Evolutionary conservation across 2,888 invertebrate species (phyloP), one percentile per base, ranked within the genome.

Genomic region (Thereva unica): DNA sequence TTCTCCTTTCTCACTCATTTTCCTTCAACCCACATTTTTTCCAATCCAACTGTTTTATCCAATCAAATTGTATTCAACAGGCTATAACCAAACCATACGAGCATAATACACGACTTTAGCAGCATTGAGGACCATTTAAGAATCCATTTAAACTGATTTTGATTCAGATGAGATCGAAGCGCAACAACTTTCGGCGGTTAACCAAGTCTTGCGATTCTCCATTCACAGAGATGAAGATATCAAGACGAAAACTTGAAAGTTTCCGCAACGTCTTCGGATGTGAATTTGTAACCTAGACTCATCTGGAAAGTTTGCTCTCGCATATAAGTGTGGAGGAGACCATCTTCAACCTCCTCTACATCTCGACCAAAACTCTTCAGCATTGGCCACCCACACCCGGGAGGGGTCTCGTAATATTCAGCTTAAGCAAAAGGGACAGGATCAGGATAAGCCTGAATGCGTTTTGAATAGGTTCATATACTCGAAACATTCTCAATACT

Each of bases 151-250:
- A 7, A 23, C 23, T 34, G 50, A 61, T 50, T 61, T 34, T 34
- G 50, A 61, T 50, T 61, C 45, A 61, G 34, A 61, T 7, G 49
- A 56, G 40, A 68, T 57, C 50, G 61, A 61, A 63, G 41, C 34
- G 57, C 49, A 64, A 64, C 54, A 68, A 68, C 67, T 68, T 68
- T 12, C 47, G 53, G 55, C 59, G 67, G 67, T 55, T 68, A 54
- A 68, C 65, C 64, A n/a, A 45, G 35, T 61, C 61, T 45, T 67
- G 38, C 54, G 23, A 45, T 41, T 47, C 61, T 40, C 12, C 10
- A 44, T 49, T 53, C 35, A 64, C 52, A 34, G 44, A 35, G n/a
- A 53, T 53, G 41, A 37, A 6, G 44, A 64, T 53, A 35, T 38
- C 12, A 59, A 66, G 23, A 1, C 23, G 23, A 23, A 23, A 23